Evolutionary conservation across 1,140 invertebrate species (phyloP).

Genomic region (Oreohelix idahoensis): DNA sequence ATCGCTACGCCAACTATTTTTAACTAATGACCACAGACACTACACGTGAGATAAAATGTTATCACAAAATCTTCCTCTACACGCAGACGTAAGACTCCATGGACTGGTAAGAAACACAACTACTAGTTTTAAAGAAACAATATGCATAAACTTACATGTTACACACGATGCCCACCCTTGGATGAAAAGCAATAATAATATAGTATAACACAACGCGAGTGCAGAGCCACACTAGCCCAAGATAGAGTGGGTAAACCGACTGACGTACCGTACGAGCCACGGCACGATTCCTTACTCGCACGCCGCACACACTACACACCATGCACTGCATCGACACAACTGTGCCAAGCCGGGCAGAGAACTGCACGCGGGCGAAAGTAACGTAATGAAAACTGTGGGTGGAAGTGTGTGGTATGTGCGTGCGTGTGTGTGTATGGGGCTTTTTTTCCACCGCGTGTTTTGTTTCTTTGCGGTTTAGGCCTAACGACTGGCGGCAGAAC

Average conservation of each 20-base stretch:
- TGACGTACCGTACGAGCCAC: background rate
- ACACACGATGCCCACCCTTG: no score
- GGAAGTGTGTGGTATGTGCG: background rate
- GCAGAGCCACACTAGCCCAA: no score
- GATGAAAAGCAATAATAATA: no score
- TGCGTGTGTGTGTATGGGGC: background rate
- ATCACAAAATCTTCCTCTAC: no score
- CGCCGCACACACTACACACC: background rate
- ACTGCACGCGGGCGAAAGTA: background rate
- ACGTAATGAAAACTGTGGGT: background rate
- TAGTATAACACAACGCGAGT: no score
- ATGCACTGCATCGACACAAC: constrained; percentile 1
- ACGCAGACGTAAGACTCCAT: no score
- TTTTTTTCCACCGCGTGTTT: background rate
- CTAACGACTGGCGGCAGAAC: background rate
- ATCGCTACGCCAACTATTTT: no score
- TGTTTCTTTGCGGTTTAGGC: background rate
- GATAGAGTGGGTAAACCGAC: background rate
- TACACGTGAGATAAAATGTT: no score
- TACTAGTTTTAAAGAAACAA: no score
- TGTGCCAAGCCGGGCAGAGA: background rate
- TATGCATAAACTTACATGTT: no score
- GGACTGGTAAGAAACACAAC: no score
- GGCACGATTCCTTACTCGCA: background rate
- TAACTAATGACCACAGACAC: no score